These are phyloP conservation scores for Actias luna DNA, from an alignment of 2,888 invertebrate genomes.

Conservation along the genomic window DNA sequence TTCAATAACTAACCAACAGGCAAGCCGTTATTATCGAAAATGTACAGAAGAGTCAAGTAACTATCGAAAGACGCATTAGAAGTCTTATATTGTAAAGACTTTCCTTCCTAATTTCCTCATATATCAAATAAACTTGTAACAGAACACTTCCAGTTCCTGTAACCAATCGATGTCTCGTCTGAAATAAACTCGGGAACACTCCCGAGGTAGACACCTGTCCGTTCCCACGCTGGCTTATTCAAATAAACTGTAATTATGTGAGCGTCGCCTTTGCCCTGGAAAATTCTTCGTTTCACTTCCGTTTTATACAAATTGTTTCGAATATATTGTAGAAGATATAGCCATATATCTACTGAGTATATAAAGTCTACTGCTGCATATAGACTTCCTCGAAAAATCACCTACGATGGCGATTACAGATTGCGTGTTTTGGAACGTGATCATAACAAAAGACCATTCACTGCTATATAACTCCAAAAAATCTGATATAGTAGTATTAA, in stretches of 20 bases:
- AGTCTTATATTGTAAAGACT: not conserved
- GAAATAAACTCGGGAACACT: not conserved
- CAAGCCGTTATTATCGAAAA: no score
- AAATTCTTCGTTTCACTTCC: not conserved
- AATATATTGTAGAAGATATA: not conserved
- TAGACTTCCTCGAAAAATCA: no score
- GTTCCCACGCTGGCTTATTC: constrained; percentile 5
- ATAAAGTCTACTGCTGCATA: no score
- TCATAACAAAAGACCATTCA: no score
- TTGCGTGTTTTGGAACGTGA: no score
- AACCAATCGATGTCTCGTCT: not conserved
- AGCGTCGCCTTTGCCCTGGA: not conserved
- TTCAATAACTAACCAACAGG: no score
- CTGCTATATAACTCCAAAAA: no score
- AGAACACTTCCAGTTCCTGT: not conserved
- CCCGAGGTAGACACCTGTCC: not conserved
- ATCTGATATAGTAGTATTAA: no score
- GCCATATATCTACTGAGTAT: not conserved
- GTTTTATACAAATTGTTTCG: not conserved
- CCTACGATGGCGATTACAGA: no score
- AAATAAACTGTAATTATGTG: constrained; percentile 10
- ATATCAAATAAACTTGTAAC: not conserved
- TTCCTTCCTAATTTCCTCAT: not conserved
- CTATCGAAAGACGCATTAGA: not conserved
- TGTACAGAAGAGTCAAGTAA: no score